Base-by-base conservation (phyloP, 2,888 invertebrate species). In the Oligia strigilis region DNA sequence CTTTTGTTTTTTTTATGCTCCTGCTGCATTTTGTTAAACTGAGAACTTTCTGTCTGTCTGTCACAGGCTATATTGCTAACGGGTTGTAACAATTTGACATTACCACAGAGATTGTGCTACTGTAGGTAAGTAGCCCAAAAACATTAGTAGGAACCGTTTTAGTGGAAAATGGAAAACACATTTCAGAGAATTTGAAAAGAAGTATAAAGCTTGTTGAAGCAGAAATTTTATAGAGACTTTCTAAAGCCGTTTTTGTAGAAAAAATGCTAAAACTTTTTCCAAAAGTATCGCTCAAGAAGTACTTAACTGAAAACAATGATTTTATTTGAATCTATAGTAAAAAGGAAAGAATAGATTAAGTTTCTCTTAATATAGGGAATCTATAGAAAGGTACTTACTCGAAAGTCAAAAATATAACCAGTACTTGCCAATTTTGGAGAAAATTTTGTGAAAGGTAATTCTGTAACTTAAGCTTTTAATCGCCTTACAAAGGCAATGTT, bases 401-500 rank as follows among this genome's bases (percentile, higher is more conserved):
- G 17, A 52, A 86, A 84, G 19, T 77, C 75, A 77, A 80, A 55
- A 70, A 70, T 60, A 29, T 58, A 60, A 58, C 58, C 23, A 62
- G 14, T 6, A 67, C 52, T 72, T 82, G 67, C 62, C 69, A 70
- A 89, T 86, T 86, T 90, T 81, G 80, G 80, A 77, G 87, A 85
- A 87, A 87, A 90, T 91, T 88, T 89, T 90, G 82, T 85, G 81
- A 89, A 90, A 92, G 90, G 89, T 90, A 92, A 92, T 92, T 92
- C 90, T 89, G 89, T 91, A 90, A 92, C 90, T 90, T 89, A 90
- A 90, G 90, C 90, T 89, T 90, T 91, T 91, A 92, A 92, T 91
- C 88, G 87, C 80, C 86, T 89, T 86, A 87, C 89, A 91, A 90
- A 92, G 90, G 90, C 91, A 87, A 90, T 89, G 90, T 90, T 90